Conservation (phyloP, 2,113 vertebrate genomes). For the Sphaerodactylus townsendi region DNA sequence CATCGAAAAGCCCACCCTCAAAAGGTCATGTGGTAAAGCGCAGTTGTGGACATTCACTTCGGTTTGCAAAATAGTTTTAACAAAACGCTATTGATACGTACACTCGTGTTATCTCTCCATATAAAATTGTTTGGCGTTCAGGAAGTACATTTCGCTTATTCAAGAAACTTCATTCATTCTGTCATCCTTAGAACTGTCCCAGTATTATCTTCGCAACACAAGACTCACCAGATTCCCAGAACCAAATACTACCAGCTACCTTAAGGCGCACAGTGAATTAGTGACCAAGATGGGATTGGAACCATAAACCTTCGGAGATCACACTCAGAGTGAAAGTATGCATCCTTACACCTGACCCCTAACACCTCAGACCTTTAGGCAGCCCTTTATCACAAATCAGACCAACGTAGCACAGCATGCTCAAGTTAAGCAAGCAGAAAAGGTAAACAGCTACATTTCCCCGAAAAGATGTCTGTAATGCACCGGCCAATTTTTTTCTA, state of each 20-base stretch:
- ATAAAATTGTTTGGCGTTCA: neutral
- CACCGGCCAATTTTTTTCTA: slow-evolving; percentile 22
- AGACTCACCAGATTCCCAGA: too few relatives aligned
- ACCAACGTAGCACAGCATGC: slow-evolving; percentile 8
- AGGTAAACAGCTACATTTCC: slow-evolving; percentile 14
- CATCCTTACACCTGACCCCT: too few relatives aligned
- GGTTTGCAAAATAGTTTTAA: neutral
- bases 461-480: slow-evolving; percentile 31
- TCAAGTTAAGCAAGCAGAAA: neutral
- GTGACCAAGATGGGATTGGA: neutral
- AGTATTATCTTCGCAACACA: neutral
- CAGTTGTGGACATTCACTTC: neutral
- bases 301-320: neutral
- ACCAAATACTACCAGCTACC: neutral
- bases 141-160: neutral
- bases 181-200: neutral
- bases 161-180: too few relatives aligned
- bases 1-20: neutral
- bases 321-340: neutral
- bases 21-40: neutral
- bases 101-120: neutral
- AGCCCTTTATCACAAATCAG: neutral
- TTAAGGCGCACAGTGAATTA: neutral
- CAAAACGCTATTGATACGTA: neutral
- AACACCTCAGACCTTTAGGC: neutral